Conservation (phyloP, 2,797 vertebrate genomes). For the Poecilia picta region DNA sequence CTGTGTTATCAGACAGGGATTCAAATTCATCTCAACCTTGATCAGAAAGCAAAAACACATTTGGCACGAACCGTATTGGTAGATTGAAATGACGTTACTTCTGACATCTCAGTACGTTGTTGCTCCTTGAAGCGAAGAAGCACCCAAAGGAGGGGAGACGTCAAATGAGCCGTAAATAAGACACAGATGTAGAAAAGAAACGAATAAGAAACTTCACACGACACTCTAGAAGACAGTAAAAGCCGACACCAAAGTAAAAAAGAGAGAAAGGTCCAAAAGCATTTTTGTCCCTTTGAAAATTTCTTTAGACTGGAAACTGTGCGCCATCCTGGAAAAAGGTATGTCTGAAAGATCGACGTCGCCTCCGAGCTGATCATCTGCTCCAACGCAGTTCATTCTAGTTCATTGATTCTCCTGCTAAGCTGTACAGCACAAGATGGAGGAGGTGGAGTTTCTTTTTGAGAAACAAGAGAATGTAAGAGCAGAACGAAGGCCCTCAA, state of each 20-base stretch:
- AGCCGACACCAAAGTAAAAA: constrained; percentile 51
- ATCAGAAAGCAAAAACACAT: constrained; percentile 73
- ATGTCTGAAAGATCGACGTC: constrained; percentile 54
- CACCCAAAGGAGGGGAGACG: constrained; percentile 15
- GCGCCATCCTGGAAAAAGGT: constrained; percentile 58
- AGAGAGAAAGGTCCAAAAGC: constrained; percentile 44
- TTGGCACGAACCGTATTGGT: constrained; percentile 85
- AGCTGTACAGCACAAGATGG: constrained; percentile 54
- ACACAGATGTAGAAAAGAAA: constrained; percentile 69
- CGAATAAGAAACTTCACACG: constrained; percentile 41
- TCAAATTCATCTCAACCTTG: constrained; percentile 46
- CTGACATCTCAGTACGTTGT: constrained; percentile 32
- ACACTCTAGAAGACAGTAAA: constrained; percentile 47
- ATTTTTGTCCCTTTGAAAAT: constrained; percentile 49
- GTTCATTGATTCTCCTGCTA: constrained; percentile 47
- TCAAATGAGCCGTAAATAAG: constrained; percentile 41
- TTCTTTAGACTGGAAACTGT: constrained; percentile 55
- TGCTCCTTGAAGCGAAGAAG: constrained; percentile 48
- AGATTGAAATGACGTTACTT: constrained; percentile 63
- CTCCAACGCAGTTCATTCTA: constrained; percentile 55
- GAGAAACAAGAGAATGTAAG: constrained; percentile 58
- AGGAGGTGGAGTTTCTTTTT: constrained; percentile 59
- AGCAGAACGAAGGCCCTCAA: constrained; percentile 52
- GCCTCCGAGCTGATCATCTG: constrained; percentile 44
- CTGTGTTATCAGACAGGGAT: constrained; percentile 67